Conservation (phyloP, 2,113 vertebrate genomes). For the Nothobranchius furzeri region DNA sequence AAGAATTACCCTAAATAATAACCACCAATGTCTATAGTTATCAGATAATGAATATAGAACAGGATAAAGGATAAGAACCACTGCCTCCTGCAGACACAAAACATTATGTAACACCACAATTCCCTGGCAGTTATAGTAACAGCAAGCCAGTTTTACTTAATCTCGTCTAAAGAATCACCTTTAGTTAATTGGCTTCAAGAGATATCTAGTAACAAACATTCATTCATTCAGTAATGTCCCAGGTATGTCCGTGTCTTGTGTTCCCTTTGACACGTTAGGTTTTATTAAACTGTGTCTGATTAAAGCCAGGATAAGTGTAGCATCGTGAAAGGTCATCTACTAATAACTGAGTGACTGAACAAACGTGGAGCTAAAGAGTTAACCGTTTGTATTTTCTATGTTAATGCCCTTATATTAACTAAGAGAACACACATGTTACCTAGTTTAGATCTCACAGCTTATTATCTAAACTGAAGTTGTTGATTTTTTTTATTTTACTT, state of each 20-base stretch:
- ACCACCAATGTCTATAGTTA: background rate
- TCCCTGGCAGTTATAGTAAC: constrained; percentile 54
- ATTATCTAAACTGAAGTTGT: background rate
- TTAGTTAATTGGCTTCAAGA: constrained; percentile 59
- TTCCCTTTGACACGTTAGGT: background rate
- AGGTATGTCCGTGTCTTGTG: too few relatives aligned
- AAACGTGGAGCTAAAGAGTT: too few relatives aligned
- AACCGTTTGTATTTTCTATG: too few relatives aligned
- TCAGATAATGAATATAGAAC: background rate
- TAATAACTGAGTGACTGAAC: too few relatives aligned
- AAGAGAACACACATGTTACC: background rate
- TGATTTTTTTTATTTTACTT: background rate
- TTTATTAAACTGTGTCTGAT: background rate
- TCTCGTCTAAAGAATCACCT: constrained; percentile 62
- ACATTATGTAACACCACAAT: constrained; percentile 33
- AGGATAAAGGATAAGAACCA: background rate
- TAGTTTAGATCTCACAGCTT: background rate
- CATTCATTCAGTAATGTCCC: background rate
- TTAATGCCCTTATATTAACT: background rate
- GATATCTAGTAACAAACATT: constrained; percentile 30
- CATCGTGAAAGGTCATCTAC: too few relatives aligned
- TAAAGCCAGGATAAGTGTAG: background rate
- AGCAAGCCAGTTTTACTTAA: constrained; percentile 58
- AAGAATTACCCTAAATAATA: background rate
- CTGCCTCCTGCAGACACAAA: background rate